Base-by-base conservation (phyloP, 2,113 vertebrate species). In the Diphyllodes magnificus region DNA sequence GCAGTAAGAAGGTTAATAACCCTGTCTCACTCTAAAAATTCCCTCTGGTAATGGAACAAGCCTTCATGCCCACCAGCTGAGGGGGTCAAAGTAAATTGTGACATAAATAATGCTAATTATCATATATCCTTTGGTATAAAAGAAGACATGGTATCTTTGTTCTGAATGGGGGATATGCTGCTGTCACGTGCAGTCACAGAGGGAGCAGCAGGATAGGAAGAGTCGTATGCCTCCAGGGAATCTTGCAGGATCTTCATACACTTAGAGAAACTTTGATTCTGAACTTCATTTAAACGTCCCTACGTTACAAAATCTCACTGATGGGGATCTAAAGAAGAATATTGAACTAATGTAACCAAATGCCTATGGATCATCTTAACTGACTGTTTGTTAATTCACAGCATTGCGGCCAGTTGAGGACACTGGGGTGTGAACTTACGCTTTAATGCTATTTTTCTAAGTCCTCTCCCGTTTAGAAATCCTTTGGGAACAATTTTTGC, bases 211-310 rank as follows among this genome's bases (percentile, higher is more conserved):
- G n/a, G 44, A n/a, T 0, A 57, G 19, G 31, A 69, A 57, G 39
- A 63, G 71, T 0, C 24, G 5, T 13, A 28, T 2, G 7, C 3
- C 50, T 61, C 23, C 7, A 33, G 0, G 2, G 22, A 54, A 50
- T 35, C 42, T 49, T 24, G 16, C 6, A 35, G 25, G 28, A 77
- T 25, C 28, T 63, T 65, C 31, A 57, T 1, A 28, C 9, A 28
- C 7, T 30, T 11, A 63, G 0, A 84, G 9, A 75, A 90, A 54
- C 12, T 35, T 23, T 27, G 6, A 63, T 75, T 82, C 51, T 25
- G 70, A 65, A 59, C 8, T 51, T 45, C 7, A 53, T 44, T 65
- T 66, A 15, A 82, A 45, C 4, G 35, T 54, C 6, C 21, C 25
- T 30, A 0, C 12, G 15, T 28, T 66, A 63, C 2, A 10, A 77